Conservation (phyloP, 1,140 invertebrate genomes). For the Globodera ellingtonae region DNA sequence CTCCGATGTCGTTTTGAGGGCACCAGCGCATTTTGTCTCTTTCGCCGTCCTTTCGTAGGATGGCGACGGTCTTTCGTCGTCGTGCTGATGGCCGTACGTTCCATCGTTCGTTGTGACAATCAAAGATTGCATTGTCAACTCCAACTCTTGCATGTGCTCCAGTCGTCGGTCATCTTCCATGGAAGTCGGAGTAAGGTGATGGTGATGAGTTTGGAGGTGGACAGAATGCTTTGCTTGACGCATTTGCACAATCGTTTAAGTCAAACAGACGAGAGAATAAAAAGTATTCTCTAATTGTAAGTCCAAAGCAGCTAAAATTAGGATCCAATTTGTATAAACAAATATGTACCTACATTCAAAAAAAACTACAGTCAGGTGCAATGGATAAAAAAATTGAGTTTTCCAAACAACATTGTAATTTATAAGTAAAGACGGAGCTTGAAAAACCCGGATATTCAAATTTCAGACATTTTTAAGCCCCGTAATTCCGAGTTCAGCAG, state of each 20-base stretch:
- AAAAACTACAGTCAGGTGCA: too few relatives aligned
- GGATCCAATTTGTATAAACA: too few relatives aligned
- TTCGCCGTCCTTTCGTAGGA: conserved; percentile 1
- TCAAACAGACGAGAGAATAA: not conserved
- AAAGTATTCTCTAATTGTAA: too few relatives aligned
- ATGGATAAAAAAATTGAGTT: too few relatives aligned
- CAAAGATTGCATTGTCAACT: conserved; percentile 24
- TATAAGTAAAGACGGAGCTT: too few relatives aligned
- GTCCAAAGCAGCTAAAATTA: too few relatives aligned
- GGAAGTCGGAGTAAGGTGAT: not conserved
- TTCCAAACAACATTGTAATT: too few relatives aligned
- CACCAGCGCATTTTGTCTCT: not conserved
- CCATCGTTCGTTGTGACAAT: not conserved
- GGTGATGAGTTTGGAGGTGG: not conserved
- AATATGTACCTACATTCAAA: too few relatives aligned
- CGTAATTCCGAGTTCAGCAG: too few relatives aligned
- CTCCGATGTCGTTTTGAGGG: not conserved
- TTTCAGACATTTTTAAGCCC: too few relatives aligned
- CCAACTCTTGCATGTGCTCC: conserved; percentile 11
- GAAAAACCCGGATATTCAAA: too few relatives aligned
- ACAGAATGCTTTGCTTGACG: not conserved
- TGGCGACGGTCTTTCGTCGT: conserved; percentile 1
- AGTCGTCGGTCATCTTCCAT: not conserved
- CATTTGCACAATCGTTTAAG: not conserved
- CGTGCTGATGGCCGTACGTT: not conserved